Conservation (phyloP, 2,888 invertebrate genomes). For the Platycheirus albimanus region DNA sequence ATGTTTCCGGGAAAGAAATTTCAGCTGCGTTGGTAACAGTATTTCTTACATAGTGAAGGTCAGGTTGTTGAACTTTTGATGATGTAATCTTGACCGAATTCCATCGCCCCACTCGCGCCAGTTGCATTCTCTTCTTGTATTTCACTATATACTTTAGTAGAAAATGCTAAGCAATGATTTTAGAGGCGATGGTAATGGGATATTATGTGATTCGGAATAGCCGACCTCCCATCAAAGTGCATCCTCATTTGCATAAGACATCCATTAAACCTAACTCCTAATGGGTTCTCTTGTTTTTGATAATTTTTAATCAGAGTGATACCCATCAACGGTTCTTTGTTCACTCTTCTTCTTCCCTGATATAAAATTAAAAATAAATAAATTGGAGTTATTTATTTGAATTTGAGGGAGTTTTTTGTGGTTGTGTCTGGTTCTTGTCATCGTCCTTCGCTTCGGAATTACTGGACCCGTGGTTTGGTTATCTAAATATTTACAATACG, state of each 20-base stretch:
- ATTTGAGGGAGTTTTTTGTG: not conserved
- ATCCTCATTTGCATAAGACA: slow-evolving; percentile 53
- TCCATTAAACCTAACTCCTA: no score
- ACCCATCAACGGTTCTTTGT: slow-evolving; percentile 41
- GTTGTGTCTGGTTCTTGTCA: slow-evolving; percentile 10
- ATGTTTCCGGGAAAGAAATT: slow-evolving; percentile 32
- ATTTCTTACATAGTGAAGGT: not conserved
- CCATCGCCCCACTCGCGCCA: not conserved
- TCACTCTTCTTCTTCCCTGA: slow-evolving; percentile 17
- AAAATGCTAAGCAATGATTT: not conserved
- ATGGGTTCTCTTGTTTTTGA: slow-evolving; percentile 10
- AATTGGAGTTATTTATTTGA: slow-evolving; percentile 37
- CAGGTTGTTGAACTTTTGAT: slow-evolving; percentile 14
- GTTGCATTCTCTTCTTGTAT: no score
- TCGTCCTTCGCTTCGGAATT: not conserved
- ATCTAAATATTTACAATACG: slow-evolving; percentile 58
- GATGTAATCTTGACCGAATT: slow-evolving; percentile 6
- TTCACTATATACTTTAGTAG: no score
- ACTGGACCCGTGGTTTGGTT: slow-evolving; percentile 4
- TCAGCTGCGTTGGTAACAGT: not conserved
- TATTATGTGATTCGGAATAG: slow-evolving; percentile 12
- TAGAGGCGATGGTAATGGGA: slow-evolving; percentile 17
- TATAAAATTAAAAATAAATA: slow-evolving; percentile 38
- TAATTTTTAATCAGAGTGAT: slow-evolving; percentile 42
- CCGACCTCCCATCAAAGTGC: slow-evolving; percentile 35